Base-by-base conservation (phyloP, 2,888 invertebrate genomes). In the Stenodera caucasica region DNA sequence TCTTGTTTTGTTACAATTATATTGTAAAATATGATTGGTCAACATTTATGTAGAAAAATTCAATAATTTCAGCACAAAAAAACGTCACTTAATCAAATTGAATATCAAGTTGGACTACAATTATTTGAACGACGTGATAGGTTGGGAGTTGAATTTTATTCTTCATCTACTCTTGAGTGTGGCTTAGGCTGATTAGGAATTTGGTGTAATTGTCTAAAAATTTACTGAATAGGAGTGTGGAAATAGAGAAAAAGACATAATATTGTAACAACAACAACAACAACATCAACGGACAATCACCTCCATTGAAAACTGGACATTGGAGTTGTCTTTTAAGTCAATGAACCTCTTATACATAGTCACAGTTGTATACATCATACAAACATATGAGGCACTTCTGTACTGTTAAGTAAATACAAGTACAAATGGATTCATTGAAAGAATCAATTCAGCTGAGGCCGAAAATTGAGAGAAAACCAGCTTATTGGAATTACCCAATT, bases 241-340 rank as follows among this genome's bases (percentile, higher is more conserved):
- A 55, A 49, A 49, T 52, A 18, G 49, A 52, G 9, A 37, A 51
- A 30, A 33, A 14, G 30, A 32, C 52, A 53, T 5, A 54, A 49
- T 60, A 57, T 60, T 52, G 49, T 60, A 49, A 53, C 53, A 57
- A 56, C 52, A 51, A 60, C 12, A 29, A 50, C 18, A 49, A 49
- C 40, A 53, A 32, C 53, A 58, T 5, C 53, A 49, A 66, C 70
- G 67, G 68, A 62, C 70, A 69, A 67, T 70, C 68, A 69, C 71
- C 72, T 71, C 68, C 72, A 72, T 69, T 70, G 68, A 71, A 65
- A 65, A 66, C 62, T 62, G 62, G 60, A 23, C 60, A 58, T 53
- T 53, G 57, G 57, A 55, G 57, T 60, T 61, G 60, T 65, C 60
- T 67, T 60, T 61, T 58, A 50, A 68, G 69, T 71, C 71, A 72